Percentiles rank a stretch among this genome's conserved stretches.
These are phyloP conservation scores for Colletes gigas DNA, from an alignment of 1,140 invertebrate species.

Conservation along the genomic window DNA sequence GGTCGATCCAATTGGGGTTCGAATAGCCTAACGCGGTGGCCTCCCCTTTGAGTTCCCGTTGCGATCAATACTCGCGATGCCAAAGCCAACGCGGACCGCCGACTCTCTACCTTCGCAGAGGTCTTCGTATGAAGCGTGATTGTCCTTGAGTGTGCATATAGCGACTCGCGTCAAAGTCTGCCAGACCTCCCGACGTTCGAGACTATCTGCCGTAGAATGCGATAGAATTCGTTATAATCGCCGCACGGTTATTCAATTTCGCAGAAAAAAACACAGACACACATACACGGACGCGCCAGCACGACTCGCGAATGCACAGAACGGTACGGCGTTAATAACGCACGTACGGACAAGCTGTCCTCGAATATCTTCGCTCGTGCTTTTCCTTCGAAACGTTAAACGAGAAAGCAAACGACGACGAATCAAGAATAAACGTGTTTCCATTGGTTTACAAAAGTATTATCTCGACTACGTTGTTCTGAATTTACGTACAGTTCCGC, in stretches of 20 bases:
- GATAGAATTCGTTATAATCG: constrained; percentile 19
- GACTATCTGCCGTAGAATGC: constrained; percentile 2
- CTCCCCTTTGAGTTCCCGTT: constrained; percentile 65
- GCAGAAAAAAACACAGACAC: not conserved
- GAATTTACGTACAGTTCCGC: too few species aligned
- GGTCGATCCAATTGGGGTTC: constrained; percentile 70
- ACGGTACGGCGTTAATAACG: not conserved
- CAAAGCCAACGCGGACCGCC: constrained; percentile 57
- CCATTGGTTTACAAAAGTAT: too few species aligned
- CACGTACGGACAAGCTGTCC: too few species aligned
- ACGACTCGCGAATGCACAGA: not conserved
- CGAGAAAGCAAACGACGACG: too few species aligned
- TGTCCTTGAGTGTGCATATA: constrained; percentile 46
- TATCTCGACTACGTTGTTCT: too few species aligned
- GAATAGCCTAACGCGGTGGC: constrained; percentile 65
- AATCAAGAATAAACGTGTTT: too few species aligned
- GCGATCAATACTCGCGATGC: constrained; percentile 68
- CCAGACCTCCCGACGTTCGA: not conserved
- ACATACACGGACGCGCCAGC: not conserved
- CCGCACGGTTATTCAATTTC: constrained; percentile 1
- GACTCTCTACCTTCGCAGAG: constrained; percentile 49
- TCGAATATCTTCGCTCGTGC: not conserved
- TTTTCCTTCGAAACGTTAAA: too few species aligned
- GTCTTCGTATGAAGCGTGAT: constrained; percentile 48
- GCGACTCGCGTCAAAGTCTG: constrained; percentile 12